Base-by-base conservation (phyloP, 2,797 vertebrate species). In the Monodelphis domestica region DNA sequence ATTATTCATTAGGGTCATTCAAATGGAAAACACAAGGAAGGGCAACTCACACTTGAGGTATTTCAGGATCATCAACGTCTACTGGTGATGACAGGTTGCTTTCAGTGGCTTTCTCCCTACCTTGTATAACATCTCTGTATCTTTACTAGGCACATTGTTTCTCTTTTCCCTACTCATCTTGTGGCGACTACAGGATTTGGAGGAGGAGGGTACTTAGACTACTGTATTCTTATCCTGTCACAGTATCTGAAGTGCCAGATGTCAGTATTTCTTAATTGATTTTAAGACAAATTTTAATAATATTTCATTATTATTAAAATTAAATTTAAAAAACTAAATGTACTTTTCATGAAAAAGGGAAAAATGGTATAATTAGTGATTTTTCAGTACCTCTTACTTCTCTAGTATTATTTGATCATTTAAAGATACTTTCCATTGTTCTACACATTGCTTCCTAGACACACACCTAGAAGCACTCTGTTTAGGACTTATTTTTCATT, bases 261-360 rank as follows among this genome's bases (percentile, higher is more conserved):
- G 95, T 96, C 95, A 96, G 93, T 96, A 96, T 90, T 97, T 84
- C 38, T 84, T 96, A 97, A 97, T 92, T 96, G 94, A 87, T 55
- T 88, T 0, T 59, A 96, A 96, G 88, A 89, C 29, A 87, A 93
- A 94, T 96, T 95, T 95, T 97, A 94, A 95, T 57, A 93, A 90
- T 91, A 95, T 52, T 29, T n/a, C n/a, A n/a, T n/a, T n/a, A n/a
- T n/a, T n/a, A n/a, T n/a, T n/a, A n/a, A n/a, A n/a, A n/a, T n/a
- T n/a, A n/a, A n/a, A n/a, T n/a, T n/a, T n/a, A n/a, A n/a, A 88
- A 30, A 93, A 92, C 90, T 89, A 89, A 56, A 56, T 90, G 91
- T 96, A 52, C 33, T 50, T 84, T 50, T 50, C 21, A 50, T 78
- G 70, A 84, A 84, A 45, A 84, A 45, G 3, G 30, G 17, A 56